A percentile compares a stretch with the other conserved stretches of the same genome.
Conservation (phyloP, 92 coral and sea anemone species). For the Palythoa caribaeorum region DNA sequence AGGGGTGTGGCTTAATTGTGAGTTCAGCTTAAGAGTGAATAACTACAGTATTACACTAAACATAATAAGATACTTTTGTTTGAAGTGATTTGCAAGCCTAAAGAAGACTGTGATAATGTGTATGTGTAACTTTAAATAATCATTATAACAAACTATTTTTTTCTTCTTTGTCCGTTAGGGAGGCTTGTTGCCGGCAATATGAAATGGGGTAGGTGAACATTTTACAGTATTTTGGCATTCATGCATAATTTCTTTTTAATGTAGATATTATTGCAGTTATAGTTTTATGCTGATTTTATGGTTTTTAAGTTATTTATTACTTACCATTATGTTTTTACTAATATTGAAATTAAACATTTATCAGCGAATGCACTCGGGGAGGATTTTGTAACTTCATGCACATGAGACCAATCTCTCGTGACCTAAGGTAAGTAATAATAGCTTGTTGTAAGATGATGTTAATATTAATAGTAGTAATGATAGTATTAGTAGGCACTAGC, state of each 20-base stretch:
- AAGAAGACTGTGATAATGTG: no score
- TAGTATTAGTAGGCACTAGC: not conserved
- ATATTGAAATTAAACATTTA: slow-evolving; percentile 34
- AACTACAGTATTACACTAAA: no score
- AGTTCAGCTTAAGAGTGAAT: no score
- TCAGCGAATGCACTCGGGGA: slow-evolving; percentile 97
- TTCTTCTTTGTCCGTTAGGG: slow-evolving; percentile 59
- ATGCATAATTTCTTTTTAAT: not conserved
- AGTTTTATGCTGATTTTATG: not conserved
- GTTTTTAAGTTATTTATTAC: not conserved
- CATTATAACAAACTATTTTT: not conserved
- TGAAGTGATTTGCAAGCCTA: no score
- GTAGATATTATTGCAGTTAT: not conserved
- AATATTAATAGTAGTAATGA: not conserved
- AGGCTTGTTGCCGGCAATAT: slow-evolving; percentile 99
- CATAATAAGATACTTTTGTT: no score
- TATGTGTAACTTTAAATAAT: no score
- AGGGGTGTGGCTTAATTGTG: no score
- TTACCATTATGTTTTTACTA: slow-evolving; percentile 22
- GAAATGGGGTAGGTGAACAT: slow-evolving; percentile 95
- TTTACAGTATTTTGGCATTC: not conserved
- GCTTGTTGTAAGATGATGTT: slow-evolving; percentile 30
- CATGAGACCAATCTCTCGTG: slow-evolving; percentile 92
- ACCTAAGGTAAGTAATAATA: slow-evolving; percentile 82
- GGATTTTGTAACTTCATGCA: slow-evolving; percentile 99